phyloP scores from a whole-genome alignment of 1,140 invertebrate species.

The Aphis gossypii region DNA sequence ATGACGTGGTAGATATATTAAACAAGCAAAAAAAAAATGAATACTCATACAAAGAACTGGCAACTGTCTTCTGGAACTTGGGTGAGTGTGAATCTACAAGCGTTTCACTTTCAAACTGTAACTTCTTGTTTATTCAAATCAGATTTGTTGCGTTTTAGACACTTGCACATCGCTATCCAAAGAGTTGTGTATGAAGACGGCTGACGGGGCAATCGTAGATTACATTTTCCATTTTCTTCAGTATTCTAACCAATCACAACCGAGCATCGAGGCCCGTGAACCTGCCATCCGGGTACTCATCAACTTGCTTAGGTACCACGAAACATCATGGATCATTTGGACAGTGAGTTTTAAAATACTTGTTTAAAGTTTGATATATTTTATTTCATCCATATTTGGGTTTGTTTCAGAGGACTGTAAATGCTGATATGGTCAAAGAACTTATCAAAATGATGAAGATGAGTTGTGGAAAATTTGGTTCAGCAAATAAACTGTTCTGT shows the following conservation, averaged over 20 bases:
- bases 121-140: neutral
- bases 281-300: constrained; percentile 66
- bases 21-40: constrained; percentile 39
- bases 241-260: constrained; percentile 67
- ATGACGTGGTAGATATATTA: neutral
- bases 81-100: neutral
- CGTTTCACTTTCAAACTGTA: neutral
- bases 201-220: constrained; percentile 64
- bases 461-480: constrained; percentile 43
- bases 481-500: constrained; percentile 35
- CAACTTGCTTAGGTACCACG: constrained; percentile 66
- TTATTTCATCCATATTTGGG: neutral
- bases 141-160: constrained; percentile 64
- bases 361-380: neutral
- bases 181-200: constrained; percentile 63
- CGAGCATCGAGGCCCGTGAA: constrained; percentile 67
- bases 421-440: constrained; percentile 31
- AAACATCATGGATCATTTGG: constrained; percentile 61
- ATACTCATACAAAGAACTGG: constrained; percentile 33
- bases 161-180: constrained; percentile 67
- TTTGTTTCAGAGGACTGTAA: constrained; percentile 16
- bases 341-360: constrained; percentile 58
- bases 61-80: constrained; percentile 22
- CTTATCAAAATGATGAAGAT: constrained; percentile 51
- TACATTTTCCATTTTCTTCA: constrained; percentile 66